Conservation (phyloP, 2,888 invertebrate genomes). For the Muscina levida region DNA sequence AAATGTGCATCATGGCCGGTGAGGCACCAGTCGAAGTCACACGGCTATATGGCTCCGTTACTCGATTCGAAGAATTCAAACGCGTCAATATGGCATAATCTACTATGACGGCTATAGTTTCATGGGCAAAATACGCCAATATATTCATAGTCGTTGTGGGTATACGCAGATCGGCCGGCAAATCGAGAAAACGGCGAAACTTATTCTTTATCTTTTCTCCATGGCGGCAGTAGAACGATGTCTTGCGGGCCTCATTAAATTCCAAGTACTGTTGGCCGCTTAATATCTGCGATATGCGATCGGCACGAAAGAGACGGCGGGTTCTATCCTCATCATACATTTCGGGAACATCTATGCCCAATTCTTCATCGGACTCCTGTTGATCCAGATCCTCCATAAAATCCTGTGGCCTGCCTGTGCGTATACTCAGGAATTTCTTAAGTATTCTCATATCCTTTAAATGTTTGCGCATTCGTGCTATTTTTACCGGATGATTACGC, state of each 20-base stretch:
- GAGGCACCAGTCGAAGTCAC: conserved; percentile 80
- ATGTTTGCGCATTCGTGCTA: conserved; percentile 88
- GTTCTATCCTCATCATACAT: conserved; percentile 78
- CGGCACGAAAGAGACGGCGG: conserved; percentile 81
- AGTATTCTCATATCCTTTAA: conserved; percentile 82
- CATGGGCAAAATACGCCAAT: conserved; percentile 91
- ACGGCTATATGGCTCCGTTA: conserved; percentile 86
- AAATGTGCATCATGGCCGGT: conserved; percentile 78
- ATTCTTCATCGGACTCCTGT: conserved; percentile 82
- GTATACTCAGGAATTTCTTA: conserved; percentile 76
- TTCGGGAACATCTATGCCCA: conserved; percentile 81
- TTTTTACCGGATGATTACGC: conserved; percentile 89
- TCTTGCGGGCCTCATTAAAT: conserved; percentile 88
- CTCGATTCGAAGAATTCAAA: conserved; percentile 86
- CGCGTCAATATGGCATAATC: conserved; percentile 91
- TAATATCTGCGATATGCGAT: conserved; percentile 82
- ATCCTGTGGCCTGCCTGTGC: conserved; percentile 76
- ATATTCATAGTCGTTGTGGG: conserved; percentile 86
- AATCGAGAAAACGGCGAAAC: conserved; percentile 84
- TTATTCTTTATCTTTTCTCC: conserved; percentile 82
- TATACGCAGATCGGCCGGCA: conserved; percentile 83
- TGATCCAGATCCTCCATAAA: conserved; percentile 78
- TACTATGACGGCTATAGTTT: conserved; percentile 93
- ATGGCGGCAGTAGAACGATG: conserved; percentile 84
- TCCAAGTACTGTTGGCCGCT: conserved; percentile 86